These are phyloP conservation scores for Schlechtendalia chinensis DNA, from an alignment of 1,140 invertebrate genomes.

Conservation along the genomic window DNA sequence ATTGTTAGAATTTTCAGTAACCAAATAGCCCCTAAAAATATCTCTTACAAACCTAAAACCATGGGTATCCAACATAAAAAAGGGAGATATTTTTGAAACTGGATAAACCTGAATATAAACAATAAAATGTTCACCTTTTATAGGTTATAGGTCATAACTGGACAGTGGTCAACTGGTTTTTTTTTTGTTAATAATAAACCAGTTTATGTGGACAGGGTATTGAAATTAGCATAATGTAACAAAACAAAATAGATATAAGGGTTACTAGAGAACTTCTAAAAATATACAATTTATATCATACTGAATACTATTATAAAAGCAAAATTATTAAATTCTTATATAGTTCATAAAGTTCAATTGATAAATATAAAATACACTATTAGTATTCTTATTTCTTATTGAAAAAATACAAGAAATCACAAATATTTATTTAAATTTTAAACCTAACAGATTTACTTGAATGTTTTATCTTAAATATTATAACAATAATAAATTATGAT, in stretches of 20 bases:
- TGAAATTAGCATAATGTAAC: background rate
- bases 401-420: too few relatives aligned
- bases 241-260: background rate
- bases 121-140: constrained; percentile 24
- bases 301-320: background rate
- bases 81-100: constrained; percentile 12
- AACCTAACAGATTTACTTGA: too few relatives aligned
- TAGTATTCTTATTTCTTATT: too few relatives aligned
- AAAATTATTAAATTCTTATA: background rate
- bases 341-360: too few relatives aligned
- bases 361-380: too few relatives aligned
- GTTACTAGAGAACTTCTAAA: background rate
- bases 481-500: too few relatives aligned
- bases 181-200: constrained; percentile 15
- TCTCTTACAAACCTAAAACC: background rate
- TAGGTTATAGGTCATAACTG: constrained; percentile 20
- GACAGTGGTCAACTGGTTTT: constrained; percentile 33
- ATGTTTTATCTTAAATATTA: too few relatives aligned
- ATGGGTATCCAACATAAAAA: background rate
- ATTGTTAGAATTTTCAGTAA: too few relatives aligned
- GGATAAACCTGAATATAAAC: constrained; percentile 23
- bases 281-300: background rate
- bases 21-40: background rate
- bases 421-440: too few relatives aligned
- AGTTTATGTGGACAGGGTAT: background rate